Conservation (phyloP, 1,140 invertebrate genomes). For the Schlechtendalia chinensis region DNA sequence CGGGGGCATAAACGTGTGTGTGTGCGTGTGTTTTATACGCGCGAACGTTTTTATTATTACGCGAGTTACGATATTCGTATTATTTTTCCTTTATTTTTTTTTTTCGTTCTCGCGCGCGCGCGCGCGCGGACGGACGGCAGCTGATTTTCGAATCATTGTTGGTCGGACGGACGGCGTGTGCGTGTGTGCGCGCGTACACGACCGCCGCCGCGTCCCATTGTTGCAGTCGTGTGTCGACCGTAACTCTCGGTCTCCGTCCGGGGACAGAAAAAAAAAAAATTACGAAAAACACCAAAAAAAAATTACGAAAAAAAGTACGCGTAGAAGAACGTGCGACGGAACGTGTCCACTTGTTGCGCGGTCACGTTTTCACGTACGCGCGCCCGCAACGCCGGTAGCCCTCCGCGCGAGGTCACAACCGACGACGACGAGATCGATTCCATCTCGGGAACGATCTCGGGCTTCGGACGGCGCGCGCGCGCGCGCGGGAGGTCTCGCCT, state of each 20-base stretch:
- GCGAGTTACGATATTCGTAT: neutral
- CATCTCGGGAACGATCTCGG: too few relatives aligned
- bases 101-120: neutral
- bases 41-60: neutral
- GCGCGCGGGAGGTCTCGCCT: too few relatives aligned
- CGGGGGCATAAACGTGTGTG: neutral
- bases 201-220: conserved; percentile 31
- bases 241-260: conserved; percentile 41
- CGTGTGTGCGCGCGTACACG: neutral
- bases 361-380: too few relatives aligned
- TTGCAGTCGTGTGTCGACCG: conserved; percentile 46
- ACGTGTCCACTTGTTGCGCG: too few relatives aligned
- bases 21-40: neutral
- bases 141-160: conserved; percentile 45
- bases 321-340: too few relatives aligned
- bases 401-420: too few relatives aligned
- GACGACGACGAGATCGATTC: too few relatives aligned
- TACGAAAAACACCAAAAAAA: neutral
- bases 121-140: neutral
- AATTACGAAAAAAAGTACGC: too few relatives aligned
- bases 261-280: neutral
- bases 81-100: neutral
- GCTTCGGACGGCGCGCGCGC: too few relatives aligned
- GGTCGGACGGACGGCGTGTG: neutral
- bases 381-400: too few relatives aligned